Conservation (phyloP, 1,140 invertebrate genomes). For the Tetragonula clypearis region DNA sequence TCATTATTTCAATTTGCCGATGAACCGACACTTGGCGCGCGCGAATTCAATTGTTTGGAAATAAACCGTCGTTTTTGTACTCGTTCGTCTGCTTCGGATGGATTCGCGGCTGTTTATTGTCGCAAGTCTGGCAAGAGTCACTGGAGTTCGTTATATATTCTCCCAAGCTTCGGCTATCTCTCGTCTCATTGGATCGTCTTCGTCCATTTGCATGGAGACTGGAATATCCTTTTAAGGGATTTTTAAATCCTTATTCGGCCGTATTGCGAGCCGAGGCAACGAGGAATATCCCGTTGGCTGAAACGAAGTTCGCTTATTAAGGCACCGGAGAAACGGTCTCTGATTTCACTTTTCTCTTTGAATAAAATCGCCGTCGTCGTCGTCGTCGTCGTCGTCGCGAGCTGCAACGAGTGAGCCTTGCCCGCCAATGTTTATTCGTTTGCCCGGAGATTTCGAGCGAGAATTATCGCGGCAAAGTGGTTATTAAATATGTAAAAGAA, state of each 20-base stretch:
- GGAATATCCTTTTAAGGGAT: constrained; percentile 10
- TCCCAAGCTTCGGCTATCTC: background rate
- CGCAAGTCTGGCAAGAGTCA: background rate
- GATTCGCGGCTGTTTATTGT: background rate
- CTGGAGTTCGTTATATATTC: background rate
- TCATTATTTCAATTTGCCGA: constrained; percentile 13
- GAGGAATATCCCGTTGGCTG: background rate
- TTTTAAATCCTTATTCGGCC: constrained; percentile 5
- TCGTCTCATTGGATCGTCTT: background rate
- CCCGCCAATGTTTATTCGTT: constrained; percentile 9
- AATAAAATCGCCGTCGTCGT: background rate
- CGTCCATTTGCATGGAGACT: background rate
- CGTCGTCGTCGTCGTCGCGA: background rate
- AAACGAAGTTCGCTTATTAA: constrained; percentile 28
- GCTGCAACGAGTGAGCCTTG: background rate
- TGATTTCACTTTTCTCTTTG: constrained; percentile 19
- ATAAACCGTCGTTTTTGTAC: background rate
- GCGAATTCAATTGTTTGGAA: constrained; percentile 2
- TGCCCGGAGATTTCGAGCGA: background rate
- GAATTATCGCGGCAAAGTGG: constrained; percentile 9
- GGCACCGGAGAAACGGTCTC: background rate
- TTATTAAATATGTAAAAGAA: constrained; percentile 9
- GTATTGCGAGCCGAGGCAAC: background rate
- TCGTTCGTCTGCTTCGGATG: background rate
- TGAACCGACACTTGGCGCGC: background rate